Evolutionary conservation across 2,113 vertebrate species (phyloP).

Genomic region (Melanocharis versteri): DNA sequence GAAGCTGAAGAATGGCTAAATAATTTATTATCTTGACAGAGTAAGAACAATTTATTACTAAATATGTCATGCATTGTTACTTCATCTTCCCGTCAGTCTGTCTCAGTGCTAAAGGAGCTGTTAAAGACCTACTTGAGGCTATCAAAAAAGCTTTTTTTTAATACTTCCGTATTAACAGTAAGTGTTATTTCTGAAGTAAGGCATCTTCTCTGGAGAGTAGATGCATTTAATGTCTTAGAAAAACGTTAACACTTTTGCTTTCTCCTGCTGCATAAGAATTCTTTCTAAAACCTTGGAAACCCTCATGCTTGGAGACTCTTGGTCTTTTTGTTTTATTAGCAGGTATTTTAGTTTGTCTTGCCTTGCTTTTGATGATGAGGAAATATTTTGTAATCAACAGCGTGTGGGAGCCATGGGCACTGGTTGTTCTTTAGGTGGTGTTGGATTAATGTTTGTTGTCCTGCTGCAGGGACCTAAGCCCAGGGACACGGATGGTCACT

Average conservation of each 20-base stretch:
- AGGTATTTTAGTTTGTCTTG: neutral
- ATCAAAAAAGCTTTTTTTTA: neutral
- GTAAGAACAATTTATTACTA: neutral
- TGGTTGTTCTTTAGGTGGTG: neutral
- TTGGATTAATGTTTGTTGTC: neutral
- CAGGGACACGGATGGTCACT: fast-evolving
- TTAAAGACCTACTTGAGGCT: neutral
- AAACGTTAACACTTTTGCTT: neutral
- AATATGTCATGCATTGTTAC: neutral
- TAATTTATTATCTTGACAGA: neutral
- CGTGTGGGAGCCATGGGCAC: neutral
- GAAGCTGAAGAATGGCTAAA: neutral
- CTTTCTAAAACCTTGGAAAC: neutral
- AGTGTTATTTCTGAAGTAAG: neutral
- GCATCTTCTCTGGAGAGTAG: neutral
- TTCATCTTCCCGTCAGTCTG: neutral
- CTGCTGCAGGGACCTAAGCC: neutral
- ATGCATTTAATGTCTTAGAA: neutral
- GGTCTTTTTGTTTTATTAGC: neutral
- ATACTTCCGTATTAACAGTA: neutral
- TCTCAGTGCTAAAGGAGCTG: neutral
- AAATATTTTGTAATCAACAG: neutral
- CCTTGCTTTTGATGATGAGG: neutral
- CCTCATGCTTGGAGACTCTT: neutral
- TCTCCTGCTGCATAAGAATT: fast-evolving